Percentiles rank a stretch among this genome's conserved stretches.
Evolutionary conservation across 2,888 invertebrate species (phyloP).

Genomic region (Mongoloraphidia duomilia): DNA sequence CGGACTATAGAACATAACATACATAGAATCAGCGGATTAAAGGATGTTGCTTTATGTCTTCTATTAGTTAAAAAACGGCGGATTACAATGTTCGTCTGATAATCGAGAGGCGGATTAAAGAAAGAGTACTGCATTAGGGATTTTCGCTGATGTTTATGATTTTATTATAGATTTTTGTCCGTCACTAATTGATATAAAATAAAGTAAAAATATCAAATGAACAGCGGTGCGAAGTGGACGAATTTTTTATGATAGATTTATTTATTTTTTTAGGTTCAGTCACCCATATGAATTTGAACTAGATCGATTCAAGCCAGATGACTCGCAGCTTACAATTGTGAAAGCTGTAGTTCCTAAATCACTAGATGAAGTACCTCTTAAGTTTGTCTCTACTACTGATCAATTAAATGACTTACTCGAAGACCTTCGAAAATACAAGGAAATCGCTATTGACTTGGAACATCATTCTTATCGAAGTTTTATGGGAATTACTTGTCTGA

Average conservation of each 20-base stretch:
- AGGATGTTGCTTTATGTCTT: too few relatives aligned
- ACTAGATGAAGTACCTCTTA: slow-evolving; percentile 48
- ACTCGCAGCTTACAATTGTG: slow-evolving; percentile 35
- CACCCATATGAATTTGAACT: slow-evolving; percentile 86
- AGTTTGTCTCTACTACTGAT: slow-evolving; percentile 49
- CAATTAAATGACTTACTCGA: slow-evolving; percentile 49
- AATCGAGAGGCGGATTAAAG: too few relatives aligned
- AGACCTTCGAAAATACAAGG: slow-evolving; percentile 49
- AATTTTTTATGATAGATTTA: background rate
- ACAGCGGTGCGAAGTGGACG: background rate
- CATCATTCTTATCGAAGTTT: slow-evolving; percentile 88
- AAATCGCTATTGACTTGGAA: slow-evolving; percentile 83
- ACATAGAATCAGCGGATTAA: too few relatives aligned
- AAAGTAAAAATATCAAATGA: too few relatives aligned
- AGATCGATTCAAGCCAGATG: slow-evolving; percentile 48
- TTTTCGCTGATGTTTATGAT: too few relatives aligned
- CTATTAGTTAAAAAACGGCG: too few relatives aligned
- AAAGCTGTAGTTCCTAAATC: slow-evolving; percentile 31
- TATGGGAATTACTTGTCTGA: slow-evolving; percentile 87
- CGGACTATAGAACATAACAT: slow-evolving; percentile 1
- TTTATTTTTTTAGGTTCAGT: slow-evolving; percentile 42
- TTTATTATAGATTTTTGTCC: too few relatives aligned
- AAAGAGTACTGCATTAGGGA: too few relatives aligned
- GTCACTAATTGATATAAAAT: too few relatives aligned
- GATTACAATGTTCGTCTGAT: too few relatives aligned